Evolutionary conservation across 2,113 vertebrate genomes (phyloP).

Genomic region (Emydocephalus ijimae): DNA sequence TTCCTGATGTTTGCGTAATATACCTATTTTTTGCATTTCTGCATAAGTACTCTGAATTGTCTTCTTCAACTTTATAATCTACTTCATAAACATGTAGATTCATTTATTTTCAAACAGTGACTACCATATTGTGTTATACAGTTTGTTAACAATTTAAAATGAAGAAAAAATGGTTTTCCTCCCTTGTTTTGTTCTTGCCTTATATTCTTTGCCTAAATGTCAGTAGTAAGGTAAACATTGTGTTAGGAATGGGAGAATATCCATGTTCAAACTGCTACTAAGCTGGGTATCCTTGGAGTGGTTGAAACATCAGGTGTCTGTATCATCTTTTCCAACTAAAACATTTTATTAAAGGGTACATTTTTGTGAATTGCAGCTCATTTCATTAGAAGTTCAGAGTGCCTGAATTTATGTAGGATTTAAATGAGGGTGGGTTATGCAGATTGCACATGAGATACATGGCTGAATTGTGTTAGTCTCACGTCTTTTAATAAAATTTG

Average conservation of each 20-base stretch:
- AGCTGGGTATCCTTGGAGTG: not conserved
- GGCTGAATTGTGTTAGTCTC: not conserved
- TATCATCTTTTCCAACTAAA: not conserved
- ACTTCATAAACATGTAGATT: not conserved
- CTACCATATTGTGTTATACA: not conserved
- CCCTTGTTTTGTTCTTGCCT: not conserved
- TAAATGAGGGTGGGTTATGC: not conserved
- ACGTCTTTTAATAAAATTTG: not conserved
- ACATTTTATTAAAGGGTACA: not conserved
- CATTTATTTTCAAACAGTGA: not conserved
- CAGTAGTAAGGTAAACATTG: not conserved
- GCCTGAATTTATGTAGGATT: not conserved
- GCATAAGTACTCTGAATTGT: not conserved
- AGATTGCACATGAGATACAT: not conserved
- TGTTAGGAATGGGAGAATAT: not conserved
- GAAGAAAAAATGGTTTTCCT: not conserved
- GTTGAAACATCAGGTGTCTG: not conserved
- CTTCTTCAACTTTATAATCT: not conserved
- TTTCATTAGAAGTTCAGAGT: not conserved
- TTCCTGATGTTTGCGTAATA: not conserved
- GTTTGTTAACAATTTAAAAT: not conserved
- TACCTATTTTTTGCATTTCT: not conserved
- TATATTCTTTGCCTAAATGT: not conserved
- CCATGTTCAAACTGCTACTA: not conserved
- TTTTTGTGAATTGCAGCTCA: not conserved